These are phyloP conservation scores for Balaenoptera acutorostrata DNA, from an alignment of 2,113 vertebrate genomes.

Conservation along the genomic window DNA sequence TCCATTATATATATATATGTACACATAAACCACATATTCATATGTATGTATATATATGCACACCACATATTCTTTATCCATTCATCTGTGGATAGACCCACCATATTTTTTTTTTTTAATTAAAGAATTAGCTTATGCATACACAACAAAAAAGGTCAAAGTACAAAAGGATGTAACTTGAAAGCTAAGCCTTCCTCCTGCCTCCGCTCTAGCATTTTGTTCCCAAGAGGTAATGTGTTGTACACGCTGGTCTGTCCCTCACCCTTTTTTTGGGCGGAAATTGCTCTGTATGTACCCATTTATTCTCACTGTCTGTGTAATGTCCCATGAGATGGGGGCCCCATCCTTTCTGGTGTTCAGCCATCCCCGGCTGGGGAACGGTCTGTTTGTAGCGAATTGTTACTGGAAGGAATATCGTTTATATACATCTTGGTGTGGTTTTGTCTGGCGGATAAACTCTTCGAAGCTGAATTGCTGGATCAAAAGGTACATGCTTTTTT, in stretches of 20 bases:
- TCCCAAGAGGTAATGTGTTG: neutral
- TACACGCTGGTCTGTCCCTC: neutral
- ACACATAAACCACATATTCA: neutral
- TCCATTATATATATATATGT: neutral
- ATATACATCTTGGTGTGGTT: neutral
- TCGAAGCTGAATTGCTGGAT: neutral
- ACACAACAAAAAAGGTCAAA: fast-evolving
- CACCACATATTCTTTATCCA: neutral
- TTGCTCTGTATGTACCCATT: fast-evolving
- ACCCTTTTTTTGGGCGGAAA: neutral
- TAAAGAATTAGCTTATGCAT: too few species aligned
- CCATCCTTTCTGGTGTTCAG: fast-evolving
- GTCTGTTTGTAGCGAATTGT: neutral
- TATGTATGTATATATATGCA: too few species aligned
- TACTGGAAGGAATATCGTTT: fast-evolving
- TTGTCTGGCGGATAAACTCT: neutral
- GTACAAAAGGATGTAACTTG: too few species aligned
- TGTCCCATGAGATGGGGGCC: fast-evolving
- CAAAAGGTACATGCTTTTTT: neutral
- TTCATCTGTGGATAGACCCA: neutral
- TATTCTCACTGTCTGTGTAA: fast-evolving
- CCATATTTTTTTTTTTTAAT: neutral
- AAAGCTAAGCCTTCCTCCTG: neutral
- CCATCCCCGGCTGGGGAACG: fast-evolving
- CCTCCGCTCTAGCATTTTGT: too few species aligned